Evolutionary conservation across 2,113 vertebrate species (phyloP).

Genomic region (Suncus etruscus): DNA sequence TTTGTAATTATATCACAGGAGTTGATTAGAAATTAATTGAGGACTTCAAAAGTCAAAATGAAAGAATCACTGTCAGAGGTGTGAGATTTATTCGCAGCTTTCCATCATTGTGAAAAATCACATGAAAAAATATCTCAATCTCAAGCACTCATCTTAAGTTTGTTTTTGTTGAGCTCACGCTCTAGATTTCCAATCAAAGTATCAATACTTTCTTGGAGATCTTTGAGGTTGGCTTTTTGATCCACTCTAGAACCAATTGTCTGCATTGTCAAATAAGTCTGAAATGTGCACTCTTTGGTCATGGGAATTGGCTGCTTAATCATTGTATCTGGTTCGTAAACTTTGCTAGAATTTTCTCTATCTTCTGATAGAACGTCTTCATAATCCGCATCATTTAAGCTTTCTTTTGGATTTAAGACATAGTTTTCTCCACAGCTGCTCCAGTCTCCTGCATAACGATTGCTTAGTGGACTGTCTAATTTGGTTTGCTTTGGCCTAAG

Average conservation of each 20-base stretch:
- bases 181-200: conserved; percentile 98
- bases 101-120: conserved; percentile 10
- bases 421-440: conserved; percentile 94
- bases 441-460: conserved; percentile 99
- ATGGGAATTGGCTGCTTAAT: conserved; percentile 58
- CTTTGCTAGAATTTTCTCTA: conserved; percentile 81
- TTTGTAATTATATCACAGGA: conserved; percentile 75
- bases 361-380: conserved; percentile 93
- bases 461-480: conserved; percentile 95
- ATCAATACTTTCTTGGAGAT: conserved; percentile 99
- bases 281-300: conserved; percentile 89
- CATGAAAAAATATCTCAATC: conserved; percentile 12
- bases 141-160: conserved; percentile 93
- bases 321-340: conserved; percentile 76
- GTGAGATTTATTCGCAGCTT: conserved; percentile 20
- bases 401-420: conserved; percentile 84
- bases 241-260: conserved; percentile 90
- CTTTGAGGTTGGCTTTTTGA: conserved; percentile 93
- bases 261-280: conserved; percentile 93
- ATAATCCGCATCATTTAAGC: conserved; percentile 91
- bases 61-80: neutral
- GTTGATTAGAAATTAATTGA: conserved; percentile 62
- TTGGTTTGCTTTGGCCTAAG: conserved; percentile 92
- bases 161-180: conserved; percentile 97
- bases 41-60: neutral